These are phyloP conservation scores for Montipora capitata DNA, from an alignment of 92 coral and sea anemone species.

Conservation along the genomic window DNA sequence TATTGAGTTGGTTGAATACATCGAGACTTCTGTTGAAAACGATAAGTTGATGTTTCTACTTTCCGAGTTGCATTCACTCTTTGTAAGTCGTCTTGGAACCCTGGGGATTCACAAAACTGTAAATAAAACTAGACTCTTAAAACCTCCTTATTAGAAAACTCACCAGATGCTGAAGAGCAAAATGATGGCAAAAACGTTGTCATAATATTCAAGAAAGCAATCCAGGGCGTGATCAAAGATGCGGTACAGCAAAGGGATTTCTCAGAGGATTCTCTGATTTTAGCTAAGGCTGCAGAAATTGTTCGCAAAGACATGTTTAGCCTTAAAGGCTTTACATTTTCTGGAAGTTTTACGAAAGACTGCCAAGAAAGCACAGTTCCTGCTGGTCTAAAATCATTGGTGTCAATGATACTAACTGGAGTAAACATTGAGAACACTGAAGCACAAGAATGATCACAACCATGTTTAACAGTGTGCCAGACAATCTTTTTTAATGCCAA, in stretches of 20 bases:
- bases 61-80: slow-evolving; percentile 67
- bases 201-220: slow-evolving; percentile 70
- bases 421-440: slow-evolving; percentile 82
- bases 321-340: slow-evolving; percentile 75
- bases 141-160: slow-evolving; percentile 6
- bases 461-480: slow-evolving; percentile 89
- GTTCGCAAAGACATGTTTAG: slow-evolving; percentile 78
- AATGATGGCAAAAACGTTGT: slow-evolving; percentile 67
- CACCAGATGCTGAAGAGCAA: slow-evolving; percentile 76
- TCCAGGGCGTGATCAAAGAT: slow-evolving; percentile 65
- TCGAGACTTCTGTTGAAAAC: slow-evolving; percentile 55
- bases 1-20: slow-evolving; percentile 72
- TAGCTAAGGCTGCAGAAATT: slow-evolving; percentile 81
- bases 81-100: slow-evolving; percentile 59
- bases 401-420: slow-evolving; percentile 73
- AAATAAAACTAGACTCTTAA: slow-evolving; percentile 78
- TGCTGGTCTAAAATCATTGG: slow-evolving; percentile 70
- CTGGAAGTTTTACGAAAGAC: slow-evolving; percentile 71
- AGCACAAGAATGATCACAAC: slow-evolving; percentile 76
- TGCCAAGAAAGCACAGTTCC: slow-evolving; percentile 80
- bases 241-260: slow-evolving; percentile 68
- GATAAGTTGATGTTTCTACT: slow-evolving; percentile 55
- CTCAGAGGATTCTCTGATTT: slow-evolving; percentile 75
- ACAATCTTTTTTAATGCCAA: slow-evolving; percentile 82
- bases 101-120: slow-evolving; percentile 63